phyloP scores from a whole-genome alignment of 1,140 invertebrate species.

The Teleogryllus occipitalis region DNA sequence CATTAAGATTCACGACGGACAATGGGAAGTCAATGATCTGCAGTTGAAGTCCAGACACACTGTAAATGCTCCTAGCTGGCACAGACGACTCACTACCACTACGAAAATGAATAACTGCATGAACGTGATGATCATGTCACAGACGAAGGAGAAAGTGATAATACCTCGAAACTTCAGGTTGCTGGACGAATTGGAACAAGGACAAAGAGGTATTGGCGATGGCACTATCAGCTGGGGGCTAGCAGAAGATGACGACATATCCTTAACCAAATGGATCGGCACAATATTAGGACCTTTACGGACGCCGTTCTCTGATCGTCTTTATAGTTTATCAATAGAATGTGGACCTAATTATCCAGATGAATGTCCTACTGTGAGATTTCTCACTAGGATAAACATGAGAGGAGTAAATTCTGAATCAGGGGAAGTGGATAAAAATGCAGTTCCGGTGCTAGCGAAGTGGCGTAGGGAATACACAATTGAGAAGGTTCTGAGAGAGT shows the following conservation, averaged over 20 bases:
- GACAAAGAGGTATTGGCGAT: not conserved
- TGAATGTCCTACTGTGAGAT: not conserved
- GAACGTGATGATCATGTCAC: slow-evolving; percentile 33
- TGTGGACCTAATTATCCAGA: not conserved
- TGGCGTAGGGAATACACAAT: not conserved
- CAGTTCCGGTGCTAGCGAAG: not conserved
- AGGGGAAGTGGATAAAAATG: not conserved
- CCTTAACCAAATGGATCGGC: not conserved
- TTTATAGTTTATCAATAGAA: not conserved
- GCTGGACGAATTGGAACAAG: not conserved
- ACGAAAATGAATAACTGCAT: too few species aligned
- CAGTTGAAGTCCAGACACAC: too few species aligned
- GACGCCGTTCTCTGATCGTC: not conserved
- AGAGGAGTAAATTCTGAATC: not conserved
- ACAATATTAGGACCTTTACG: not conserved
- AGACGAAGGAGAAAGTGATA: not conserved
- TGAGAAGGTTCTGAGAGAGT: not conserved
- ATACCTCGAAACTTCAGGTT: not conserved
- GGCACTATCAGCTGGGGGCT: not conserved
- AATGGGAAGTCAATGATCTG: too few species aligned
- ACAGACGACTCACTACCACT: too few species aligned
- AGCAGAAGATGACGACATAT: not conserved
- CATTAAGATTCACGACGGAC: too few species aligned
- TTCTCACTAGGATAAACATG: not conserved
- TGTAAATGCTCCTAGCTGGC: too few species aligned